Percentiles rank a stretch among this genome's conserved stretches.
phyloP scores from a whole-genome alignment of 2,888 invertebrate species.

The Volucella inflata region DNA sequence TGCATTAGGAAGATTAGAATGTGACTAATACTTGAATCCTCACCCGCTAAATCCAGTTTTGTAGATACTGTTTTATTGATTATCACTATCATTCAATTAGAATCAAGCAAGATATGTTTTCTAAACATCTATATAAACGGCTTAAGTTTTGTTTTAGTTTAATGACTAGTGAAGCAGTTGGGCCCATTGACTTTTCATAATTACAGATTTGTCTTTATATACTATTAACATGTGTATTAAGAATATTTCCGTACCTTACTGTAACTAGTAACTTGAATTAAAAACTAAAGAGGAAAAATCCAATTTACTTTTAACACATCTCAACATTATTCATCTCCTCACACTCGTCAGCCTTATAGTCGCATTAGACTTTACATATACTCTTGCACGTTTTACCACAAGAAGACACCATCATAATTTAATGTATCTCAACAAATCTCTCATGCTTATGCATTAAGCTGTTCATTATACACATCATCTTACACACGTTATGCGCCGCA shows the following conservation, averaged over 20 bases:
- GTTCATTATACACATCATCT: slow-evolving; percentile 71
- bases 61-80: too few species aligned
- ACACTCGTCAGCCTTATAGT: slow-evolving; percentile 30
- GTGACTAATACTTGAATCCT: too few species aligned
- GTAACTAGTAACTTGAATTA: slow-evolving; percentile 5
- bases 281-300: slow-evolving; percentile 1
- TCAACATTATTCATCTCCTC: slow-evolving; percentile 14
- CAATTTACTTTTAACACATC: slow-evolving; percentile 29
- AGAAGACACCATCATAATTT: slow-evolving; percentile 55
- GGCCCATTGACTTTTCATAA: too few species aligned
- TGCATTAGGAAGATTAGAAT: too few species aligned
- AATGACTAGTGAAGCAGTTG: too few species aligned
- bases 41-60: too few species aligned
- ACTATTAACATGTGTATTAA: too few species aligned
- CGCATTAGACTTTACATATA: slow-evolving; percentile 47
- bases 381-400: slow-evolving; percentile 52
- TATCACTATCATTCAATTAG: too few species aligned
- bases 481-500: slow-evolving; percentile 65
- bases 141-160: too few species aligned
- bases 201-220: too few species aligned
- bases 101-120: too few species aligned
- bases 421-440: slow-evolving; percentile 67
- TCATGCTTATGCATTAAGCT: slow-evolving; percentile 68
- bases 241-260: background rate
- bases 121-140: too few species aligned